phyloP scores from a whole-genome alignment of 2,113 vertebrate genomes.

The Aldabrachelys gigantea region DNA sequence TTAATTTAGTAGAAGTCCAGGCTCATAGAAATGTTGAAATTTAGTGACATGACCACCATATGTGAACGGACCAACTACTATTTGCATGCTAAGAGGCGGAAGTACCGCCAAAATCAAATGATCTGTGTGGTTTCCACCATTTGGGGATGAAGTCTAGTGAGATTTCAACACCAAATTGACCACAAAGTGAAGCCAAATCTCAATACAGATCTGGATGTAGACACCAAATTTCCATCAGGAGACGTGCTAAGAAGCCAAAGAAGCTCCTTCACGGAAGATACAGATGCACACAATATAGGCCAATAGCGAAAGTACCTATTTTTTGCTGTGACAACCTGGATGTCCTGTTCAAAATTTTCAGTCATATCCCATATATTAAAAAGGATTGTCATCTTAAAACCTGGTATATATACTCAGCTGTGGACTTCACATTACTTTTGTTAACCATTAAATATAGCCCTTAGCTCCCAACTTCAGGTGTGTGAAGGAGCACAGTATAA shows the following conservation, averaged over 20 bases:
- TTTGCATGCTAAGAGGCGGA: background rate
- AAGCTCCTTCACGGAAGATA: background rate
- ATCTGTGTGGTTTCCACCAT: background rate
- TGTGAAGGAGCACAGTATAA: fast-evolving
- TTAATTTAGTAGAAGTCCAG: background rate
- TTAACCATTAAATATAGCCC: background rate
- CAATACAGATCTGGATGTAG: background rate
- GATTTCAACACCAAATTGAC: background rate
- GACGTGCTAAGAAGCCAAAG: background rate
- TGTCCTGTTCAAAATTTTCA: background rate
- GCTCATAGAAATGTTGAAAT: constrained; percentile 8
- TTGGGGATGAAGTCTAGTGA: background rate
- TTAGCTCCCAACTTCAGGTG: background rate
- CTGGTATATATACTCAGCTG: fast-evolving
- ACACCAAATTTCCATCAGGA: background rate
- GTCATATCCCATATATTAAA: background rate
- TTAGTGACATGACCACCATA: background rate
- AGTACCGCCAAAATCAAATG: background rate
- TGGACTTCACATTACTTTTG: background rate
- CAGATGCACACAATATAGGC: background rate
- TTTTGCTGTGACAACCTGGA: background rate
- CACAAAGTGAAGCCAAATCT: background rate
- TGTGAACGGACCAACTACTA: background rate
- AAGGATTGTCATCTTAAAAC: background rate
- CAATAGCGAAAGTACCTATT: background rate